Base-by-base conservation (phyloP, 2,888 invertebrate species). In the Heterodera filipjevi region DNA sequence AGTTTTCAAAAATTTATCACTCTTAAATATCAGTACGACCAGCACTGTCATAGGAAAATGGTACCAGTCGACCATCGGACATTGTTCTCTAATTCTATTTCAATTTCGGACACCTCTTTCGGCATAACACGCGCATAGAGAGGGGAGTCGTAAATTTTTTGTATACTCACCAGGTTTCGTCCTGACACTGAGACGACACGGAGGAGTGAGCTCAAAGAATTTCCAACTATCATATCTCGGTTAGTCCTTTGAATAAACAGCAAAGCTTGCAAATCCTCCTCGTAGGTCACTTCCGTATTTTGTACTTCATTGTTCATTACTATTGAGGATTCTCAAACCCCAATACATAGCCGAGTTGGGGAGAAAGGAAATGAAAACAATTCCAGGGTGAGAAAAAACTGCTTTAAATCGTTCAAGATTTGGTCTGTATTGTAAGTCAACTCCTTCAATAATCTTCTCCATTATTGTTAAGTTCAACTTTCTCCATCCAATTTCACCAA, bases 201-300 rank as follows among this genome's bases (percentile, higher is more conserved):
- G 10, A 78, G 46, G 0, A 77, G 30, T 33, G 77, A 39, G 19
- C 22, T 46, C 33, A 46, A 8, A 0, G n/a, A 49, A 44, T 77
- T 71, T n/a, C 77, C 77, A 16, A 77, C 33, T 10, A 75, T 77
- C 35, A 71, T 77, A 75, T 77, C 32, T 77, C 53, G 22, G 71
- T 71, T 77, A 77, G n/a, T 0, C 71, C 71, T 30, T 70, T 70
- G 1, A 14, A 30, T 77, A 77, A 0, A 76, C 76, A 12, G 70
- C 66, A 64, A 76, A 76, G 49, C 49, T 39, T 44, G 68, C n/a
- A n/a, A 76, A 70, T 22, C 76, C 76, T 76, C 76, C 76, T 12
- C 53, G 44, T 16, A 76, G 66, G 44, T 76, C 76, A 76, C 39
- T 32, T 32, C 73, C 71, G n/a, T 30, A 70, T 46, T 70, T 70